phyloP scores from a whole-genome alignment of 2,888 invertebrate species.

The Phymatocera aterrima region DNA sequence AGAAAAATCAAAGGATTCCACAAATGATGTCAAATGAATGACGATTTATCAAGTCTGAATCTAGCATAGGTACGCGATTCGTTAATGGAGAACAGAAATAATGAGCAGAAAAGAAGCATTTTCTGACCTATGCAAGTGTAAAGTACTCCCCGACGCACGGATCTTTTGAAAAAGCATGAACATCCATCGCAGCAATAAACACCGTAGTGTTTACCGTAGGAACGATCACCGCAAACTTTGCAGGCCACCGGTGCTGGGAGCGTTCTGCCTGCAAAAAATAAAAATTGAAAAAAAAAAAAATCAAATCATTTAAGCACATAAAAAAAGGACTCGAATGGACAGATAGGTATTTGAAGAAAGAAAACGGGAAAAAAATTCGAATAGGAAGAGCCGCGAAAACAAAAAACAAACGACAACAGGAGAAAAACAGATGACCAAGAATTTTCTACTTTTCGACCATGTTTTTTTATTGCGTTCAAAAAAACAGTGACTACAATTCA shows the following conservation, averaged over 20 bases:
- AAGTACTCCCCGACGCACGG: slow-evolving; percentile 83
- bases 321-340: too few relatives aligned
- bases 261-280: slow-evolving; percentile 75
- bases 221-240: slow-evolving; percentile 88
- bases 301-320: not conserved
- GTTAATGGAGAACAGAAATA: not conserved
- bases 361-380: too few relatives aligned
- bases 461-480: not conserved
- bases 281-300: not conserved
- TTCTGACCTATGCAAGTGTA: slow-evolving; percentile 87
- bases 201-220: slow-evolving; percentile 91
- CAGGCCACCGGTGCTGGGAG: slow-evolving; percentile 83
- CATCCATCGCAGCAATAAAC: slow-evolving; percentile 92
- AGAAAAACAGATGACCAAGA: too few relatives aligned
- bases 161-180: slow-evolving; percentile 92
- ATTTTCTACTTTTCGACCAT: too few relatives aligned
- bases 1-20: too few relatives aligned
- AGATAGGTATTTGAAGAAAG: too few relatives aligned
- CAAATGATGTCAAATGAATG: too few relatives aligned
- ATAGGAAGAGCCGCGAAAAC: too few relatives aligned
- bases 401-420: too few relatives aligned
- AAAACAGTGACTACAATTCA: not conserved
- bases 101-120: not conserved
- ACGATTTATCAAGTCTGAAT: too few relatives aligned
- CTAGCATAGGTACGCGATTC: too few relatives aligned